Evolutionary conservation across 2,113 vertebrate species (phyloP), one percentile per base, ranked within the genome.

Genomic region (Casuarius casuarius): DNA sequence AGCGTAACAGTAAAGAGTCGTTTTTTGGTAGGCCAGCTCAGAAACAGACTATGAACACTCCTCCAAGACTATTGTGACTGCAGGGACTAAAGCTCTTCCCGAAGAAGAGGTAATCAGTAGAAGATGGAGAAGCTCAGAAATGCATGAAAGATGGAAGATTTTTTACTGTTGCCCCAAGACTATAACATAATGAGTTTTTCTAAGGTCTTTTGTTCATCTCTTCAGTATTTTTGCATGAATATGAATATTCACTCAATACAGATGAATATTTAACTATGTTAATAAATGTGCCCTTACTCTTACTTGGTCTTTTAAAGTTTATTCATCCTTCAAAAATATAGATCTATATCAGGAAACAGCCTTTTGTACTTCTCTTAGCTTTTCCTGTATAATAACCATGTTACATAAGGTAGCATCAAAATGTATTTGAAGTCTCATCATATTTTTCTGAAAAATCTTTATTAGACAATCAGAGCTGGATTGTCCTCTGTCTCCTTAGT

Each of bases 401-500:
- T 76, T 92, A 68, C 54, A 35, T 76, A 90, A 87, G 20, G 16
- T 70, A 78, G 9, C 20, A 84, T 79, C 91, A 95, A 91, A 91
- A 93, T 78, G 62, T 13, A 46, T 56, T 84, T 78, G 46, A 94
- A 62, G 11, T 25, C 10, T 79, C 73, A 72, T 40, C 6, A 44
- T 66, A 87, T 87, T 87, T 68, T 94, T 35, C 62, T 46, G n/a
- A 81, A 92, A 92, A 92, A 61, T 72, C 65, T 81, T 68, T 92
- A 72, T 93, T 92, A 92, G 61, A 79, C 44, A 46, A 66, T 87
- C 40, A 89, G 26, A 76, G 35, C 13, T 62, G 48, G 52, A 76
- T 92, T 92, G 40, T 82, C 17, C 6, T 92, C 67, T 63, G 42
- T 56, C 42, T 81, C 22, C 51, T 92, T 70, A 84, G 15, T 66